Conservation (phyloP, 2,113 vertebrate species). For the Aythya baeri region DNA sequence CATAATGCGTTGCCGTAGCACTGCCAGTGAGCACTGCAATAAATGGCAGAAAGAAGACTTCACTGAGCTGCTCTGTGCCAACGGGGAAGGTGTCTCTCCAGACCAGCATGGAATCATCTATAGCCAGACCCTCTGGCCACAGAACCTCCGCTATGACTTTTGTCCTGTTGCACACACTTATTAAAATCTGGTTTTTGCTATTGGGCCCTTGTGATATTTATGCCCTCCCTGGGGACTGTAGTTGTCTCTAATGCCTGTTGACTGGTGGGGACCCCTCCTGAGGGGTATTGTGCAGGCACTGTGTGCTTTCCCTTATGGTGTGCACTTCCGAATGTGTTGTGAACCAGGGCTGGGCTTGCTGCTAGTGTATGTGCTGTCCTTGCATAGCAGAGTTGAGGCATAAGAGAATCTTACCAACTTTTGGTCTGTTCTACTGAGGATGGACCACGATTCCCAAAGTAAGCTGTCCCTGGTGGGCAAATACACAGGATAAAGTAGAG, state of each 20-base stretch:
- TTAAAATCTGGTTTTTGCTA: neutral
- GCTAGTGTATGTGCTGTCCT: fast-evolving
- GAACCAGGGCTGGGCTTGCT: neutral
- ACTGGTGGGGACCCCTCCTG: neutral
- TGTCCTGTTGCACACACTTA: neutral
- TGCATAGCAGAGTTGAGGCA: neutral
- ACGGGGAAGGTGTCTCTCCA: neutral
- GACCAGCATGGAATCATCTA: neutral
- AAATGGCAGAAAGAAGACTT: neutral
- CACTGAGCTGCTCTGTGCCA: neutral
- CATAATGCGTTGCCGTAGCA: neutral
- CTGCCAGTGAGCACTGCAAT: neutral
- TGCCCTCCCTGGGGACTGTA: neutral
- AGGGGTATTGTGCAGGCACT: neutral
- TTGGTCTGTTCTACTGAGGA: neutral
- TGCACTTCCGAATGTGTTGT: neutral
- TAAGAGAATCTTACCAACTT: neutral
- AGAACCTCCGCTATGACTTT: neutral
- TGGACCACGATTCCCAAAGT: neutral
- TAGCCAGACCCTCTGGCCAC: neutral
- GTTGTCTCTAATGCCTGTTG: neutral
- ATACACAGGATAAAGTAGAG: neutral
- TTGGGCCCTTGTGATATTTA: neutral
- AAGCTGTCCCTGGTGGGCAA: neutral
- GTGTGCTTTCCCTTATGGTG: neutral